These are phyloP conservation scores for Copsychus sechellarum DNA, from an alignment of 2,113 vertebrate genomes.

Conservation along the genomic window DNA sequence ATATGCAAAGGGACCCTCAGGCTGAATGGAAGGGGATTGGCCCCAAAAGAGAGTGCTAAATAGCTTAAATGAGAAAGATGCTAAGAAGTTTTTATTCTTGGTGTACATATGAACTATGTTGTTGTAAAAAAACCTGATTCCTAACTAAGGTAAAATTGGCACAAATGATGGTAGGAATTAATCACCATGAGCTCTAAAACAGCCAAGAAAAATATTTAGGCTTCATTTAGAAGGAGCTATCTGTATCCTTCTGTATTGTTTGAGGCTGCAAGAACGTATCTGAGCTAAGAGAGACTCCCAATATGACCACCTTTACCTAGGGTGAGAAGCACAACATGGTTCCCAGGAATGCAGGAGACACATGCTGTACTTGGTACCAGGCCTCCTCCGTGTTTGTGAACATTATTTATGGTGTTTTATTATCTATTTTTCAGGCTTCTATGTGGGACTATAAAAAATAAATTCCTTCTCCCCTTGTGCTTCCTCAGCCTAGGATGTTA, in stretches of 20 bases:
- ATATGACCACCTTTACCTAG: not conserved
- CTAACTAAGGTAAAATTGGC: not conserved
- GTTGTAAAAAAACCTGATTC: not conserved
- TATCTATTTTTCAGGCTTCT: slow-evolving; percentile 7
- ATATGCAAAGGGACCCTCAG: not conserved
- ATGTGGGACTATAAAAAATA: not conserved
- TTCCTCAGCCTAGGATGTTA: not conserved
- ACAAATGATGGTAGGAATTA: not conserved
- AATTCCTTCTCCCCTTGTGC: not conserved
- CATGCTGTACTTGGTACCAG: not conserved
- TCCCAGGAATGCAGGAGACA: not conserved
- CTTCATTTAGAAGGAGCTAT: not conserved
- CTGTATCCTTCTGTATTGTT: not conserved
- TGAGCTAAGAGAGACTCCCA: not conserved
- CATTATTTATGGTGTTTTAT: not conserved
- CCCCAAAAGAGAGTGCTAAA: not conserved
- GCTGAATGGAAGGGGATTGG: not conserved
- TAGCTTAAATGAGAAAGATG: not conserved
- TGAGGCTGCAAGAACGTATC: not conserved
- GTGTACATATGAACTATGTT: not conserved
- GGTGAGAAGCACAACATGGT: not conserved
- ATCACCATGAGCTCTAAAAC: not conserved
- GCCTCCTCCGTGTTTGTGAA: not conserved
- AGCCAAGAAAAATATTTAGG: not conserved
- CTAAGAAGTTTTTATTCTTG: not conserved